Conservation (phyloP, 2,113 vertebrate genomes). For the Hyperopisus bebe region DNA sequence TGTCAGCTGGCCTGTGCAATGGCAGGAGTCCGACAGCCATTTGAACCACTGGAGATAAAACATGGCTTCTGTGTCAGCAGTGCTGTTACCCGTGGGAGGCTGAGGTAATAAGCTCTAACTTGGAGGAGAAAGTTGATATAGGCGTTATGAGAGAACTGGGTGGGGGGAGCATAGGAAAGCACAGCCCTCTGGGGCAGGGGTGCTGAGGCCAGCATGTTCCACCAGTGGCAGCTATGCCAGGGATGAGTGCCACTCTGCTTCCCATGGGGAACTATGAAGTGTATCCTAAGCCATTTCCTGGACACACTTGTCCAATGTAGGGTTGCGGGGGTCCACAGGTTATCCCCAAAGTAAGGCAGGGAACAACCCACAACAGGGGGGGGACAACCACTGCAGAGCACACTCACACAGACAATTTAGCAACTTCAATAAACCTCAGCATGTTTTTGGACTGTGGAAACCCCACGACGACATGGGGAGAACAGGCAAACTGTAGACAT, state of each 20-base stretch:
- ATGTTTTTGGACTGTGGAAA: not conserved
- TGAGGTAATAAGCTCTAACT: not conserved
- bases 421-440: not conserved
- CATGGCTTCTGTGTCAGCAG: not conserved
- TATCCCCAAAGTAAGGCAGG: not conserved
- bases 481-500: too few relatives aligned
- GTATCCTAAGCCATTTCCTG: not conserved
- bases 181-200: not conserved
- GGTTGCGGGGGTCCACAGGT: not conserved
- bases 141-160: not conserved
- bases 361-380: not conserved
- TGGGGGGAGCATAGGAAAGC: not conserved
- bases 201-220: not conserved
- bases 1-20: too few relatives aligned
- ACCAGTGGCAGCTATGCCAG: not conserved
- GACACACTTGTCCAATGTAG: not conserved
- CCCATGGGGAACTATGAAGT: not conserved
- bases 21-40: not conserved
- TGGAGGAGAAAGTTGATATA: not conserved
- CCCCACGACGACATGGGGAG: not conserved
- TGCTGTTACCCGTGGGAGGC: not conserved
- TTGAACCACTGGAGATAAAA: not conserved
- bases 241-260: not conserved
- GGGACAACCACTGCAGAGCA: too few relatives aligned
- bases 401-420: not conserved